These are phyloP conservation scores for Staurois parvus DNA, from an alignment of 2,797 vertebrate species.

Conservation along the genomic window DNA sequence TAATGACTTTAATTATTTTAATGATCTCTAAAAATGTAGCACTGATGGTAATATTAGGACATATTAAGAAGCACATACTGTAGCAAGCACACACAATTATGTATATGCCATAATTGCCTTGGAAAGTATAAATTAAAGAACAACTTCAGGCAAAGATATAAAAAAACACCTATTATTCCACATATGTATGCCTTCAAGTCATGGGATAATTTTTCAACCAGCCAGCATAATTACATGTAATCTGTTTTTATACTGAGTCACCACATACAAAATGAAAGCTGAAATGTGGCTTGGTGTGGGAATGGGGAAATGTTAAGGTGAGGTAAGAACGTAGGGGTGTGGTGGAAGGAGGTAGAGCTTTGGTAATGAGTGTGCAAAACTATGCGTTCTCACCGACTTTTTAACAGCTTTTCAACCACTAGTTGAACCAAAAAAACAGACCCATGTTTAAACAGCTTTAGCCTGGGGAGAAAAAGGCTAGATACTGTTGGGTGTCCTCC, in stretches of 20 bases:
- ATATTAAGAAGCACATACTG: constrained; percentile 31
- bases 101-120: background rate
- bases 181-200: background rate
- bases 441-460: no score
- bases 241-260: background rate
- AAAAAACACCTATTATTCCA: background rate
- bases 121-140: background rate
- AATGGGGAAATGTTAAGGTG: no score
- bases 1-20: constrained; percentile 56
- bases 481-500: no score
- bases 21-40: constrained; percentile 43
- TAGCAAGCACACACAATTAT: background rate
- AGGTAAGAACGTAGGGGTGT: no score
- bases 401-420: no score
- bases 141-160: background rate
- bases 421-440: no score
- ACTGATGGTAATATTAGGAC: constrained; percentile 46
- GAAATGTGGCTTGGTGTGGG: no score
- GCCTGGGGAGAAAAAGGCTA: no score
- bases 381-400: no score
- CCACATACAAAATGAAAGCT: no score
- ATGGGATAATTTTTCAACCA: background rate
- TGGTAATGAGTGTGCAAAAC: no score
- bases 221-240: background rate
- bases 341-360: no score